Percentiles rank a stretch among this genome's conserved stretches.
phyloP scores from a whole-genome alignment of 2,888 invertebrate genomes.

The Ophion slaviceki region DNA sequence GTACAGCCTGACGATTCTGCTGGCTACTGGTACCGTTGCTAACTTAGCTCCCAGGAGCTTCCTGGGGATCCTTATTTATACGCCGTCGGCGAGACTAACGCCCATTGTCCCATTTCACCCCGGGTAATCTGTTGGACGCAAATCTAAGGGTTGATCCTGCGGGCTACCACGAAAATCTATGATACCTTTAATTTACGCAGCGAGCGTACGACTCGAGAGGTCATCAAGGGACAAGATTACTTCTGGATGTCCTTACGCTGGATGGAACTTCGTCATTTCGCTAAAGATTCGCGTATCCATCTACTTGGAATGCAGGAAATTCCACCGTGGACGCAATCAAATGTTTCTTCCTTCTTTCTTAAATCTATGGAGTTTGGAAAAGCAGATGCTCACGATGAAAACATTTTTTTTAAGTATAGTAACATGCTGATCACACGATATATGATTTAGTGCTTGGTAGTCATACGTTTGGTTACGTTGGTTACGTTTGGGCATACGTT shows the following conservation, averaged over 20 bases:
- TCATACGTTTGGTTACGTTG: too few relatives aligned
- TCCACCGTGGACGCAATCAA: not conserved
- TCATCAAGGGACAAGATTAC: conserved; percentile 42
- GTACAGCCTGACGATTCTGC: conserved; percentile 55
- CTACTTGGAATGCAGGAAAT: not conserved
- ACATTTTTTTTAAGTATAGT: too few relatives aligned
- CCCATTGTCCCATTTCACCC: conserved; percentile 83
- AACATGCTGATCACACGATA: too few relatives aligned
- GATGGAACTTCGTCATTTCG: conserved; percentile 21
- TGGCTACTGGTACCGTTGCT: conserved; percentile 65
- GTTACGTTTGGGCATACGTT: too few relatives aligned
- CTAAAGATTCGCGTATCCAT: not conserved
- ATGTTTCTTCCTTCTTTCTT: not conserved
- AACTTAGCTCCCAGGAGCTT: conserved; percentile 77
- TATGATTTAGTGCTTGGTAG: too few relatives aligned
- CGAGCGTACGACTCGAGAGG: conserved; percentile 49
- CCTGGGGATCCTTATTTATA: conserved; percentile 83
- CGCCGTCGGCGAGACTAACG: conserved; percentile 82
- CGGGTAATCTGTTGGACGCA: conserved; percentile 83
- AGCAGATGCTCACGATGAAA: too few relatives aligned
- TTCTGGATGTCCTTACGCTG: conserved; percentile 5
- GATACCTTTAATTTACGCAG: conserved; percentile 82
- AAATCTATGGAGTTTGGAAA: not conserved
- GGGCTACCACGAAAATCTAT: conserved; percentile 83
- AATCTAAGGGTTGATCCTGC: conserved; percentile 84